A percentile compares a stretch with the other conserved stretches of the same genome.
Conservation (phyloP, 64 coral and sea anemone species). For the Cladopsammia gracilis region DNA sequence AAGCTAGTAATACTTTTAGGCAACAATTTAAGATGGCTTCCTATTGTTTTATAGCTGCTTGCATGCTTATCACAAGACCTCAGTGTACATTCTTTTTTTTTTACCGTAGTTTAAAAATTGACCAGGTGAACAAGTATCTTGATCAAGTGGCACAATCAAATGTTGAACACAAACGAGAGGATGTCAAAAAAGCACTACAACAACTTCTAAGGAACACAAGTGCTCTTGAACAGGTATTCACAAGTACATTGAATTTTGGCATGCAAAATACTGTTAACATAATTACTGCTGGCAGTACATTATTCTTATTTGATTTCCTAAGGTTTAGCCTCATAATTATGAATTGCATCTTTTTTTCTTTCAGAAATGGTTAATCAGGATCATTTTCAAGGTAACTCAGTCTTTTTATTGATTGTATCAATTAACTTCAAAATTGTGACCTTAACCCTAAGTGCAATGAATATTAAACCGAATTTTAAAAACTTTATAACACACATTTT, state of each 20-base stretch:
- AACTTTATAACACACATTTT: too few species aligned
- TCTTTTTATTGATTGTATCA: background rate
- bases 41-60: too few species aligned
- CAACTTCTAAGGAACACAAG: slow-evolving; percentile 83
- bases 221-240: slow-evolving; percentile 88
- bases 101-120: slow-evolving; percentile 76
- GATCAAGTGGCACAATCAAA: slow-evolving; percentile 94
- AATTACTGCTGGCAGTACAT: too few species aligned
- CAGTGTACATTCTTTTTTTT: background rate
- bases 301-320: background rate
- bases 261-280: background rate
- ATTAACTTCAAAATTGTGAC: background rate
- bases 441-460: too few species aligned
- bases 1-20: too few species aligned
- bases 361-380: slow-evolving; percentile 98
- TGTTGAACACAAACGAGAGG: slow-evolving; percentile 90
- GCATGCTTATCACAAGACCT: too few species aligned
- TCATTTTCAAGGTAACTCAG: slow-evolving; percentile 93
- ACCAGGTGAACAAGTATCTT: slow-evolving; percentile 85
- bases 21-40: too few species aligned
- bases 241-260: too few species aligned
- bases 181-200: slow-evolving; percentile 84
- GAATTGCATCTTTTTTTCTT: background rate
- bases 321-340: background rate
- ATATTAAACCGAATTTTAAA: too few species aligned